Percentiles rank a stretch among this genome's conserved stretches.
phyloP scores from a whole-genome alignment of 2,113 vertebrate species.

The Sylvicapra grimmia region DNA sequence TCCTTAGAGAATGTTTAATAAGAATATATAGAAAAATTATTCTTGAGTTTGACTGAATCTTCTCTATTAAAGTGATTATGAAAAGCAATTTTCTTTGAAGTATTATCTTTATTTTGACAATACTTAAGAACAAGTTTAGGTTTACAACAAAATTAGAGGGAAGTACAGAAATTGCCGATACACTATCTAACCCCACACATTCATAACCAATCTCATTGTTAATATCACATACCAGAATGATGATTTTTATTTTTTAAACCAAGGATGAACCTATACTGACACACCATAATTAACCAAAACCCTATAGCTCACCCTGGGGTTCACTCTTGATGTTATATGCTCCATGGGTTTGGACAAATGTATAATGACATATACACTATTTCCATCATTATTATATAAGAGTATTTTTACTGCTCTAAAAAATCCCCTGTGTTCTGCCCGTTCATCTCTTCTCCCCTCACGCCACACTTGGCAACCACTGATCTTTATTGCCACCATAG shows the following conservation, averaged over 20 bases:
- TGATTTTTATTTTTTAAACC: background rate
- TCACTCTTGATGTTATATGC: background rate
- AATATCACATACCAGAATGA: background rate
- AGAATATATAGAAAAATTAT: background rate
- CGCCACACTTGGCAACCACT: background rate
- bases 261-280: background rate
- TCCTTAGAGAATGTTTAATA: background rate
- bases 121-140: background rate
- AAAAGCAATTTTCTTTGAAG: background rate
- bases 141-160: background rate
- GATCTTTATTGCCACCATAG: background rate
- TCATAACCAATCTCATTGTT: no score
- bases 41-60: constrained; percentile 4
- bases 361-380: background rate
- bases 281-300: background rate
- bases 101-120: background rate
- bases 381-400: background rate
- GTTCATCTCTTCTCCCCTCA: no score
- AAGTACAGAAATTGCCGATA: background rate
- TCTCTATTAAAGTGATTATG: background rate
- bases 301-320: background rate
- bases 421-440: background rate
- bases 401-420: background rate
- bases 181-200: background rate
- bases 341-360: background rate